Percentiles rank a stretch among this genome's conserved stretches.
Evolutionary conservation across 2,797 vertebrate genomes (phyloP).

Genomic region (Glossophaga mutica): DNA sequence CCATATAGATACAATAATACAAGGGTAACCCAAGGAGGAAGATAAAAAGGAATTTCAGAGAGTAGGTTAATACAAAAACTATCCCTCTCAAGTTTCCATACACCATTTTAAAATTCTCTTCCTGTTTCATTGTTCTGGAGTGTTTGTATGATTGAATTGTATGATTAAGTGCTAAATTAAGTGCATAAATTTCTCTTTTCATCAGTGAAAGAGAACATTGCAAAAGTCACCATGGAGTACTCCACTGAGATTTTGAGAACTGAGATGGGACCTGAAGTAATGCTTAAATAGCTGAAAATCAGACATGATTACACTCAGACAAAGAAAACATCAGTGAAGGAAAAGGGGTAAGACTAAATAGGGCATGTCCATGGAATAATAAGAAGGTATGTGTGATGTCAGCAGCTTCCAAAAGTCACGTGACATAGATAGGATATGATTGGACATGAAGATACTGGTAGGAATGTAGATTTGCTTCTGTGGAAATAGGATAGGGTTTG

Average conservation of each 20-base stretch:
- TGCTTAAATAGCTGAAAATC: neutral
- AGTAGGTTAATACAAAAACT: neutral
- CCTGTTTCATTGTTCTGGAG: neutral
- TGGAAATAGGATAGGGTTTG: neutral
- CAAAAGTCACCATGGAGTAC: neutral
- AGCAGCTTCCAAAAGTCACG: neutral
- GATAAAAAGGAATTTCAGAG: neutral
- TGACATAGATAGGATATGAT: neutral
- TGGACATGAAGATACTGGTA: neutral
- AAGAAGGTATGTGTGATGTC: neutral
- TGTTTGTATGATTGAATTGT: neutral
- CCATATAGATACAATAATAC: neutral
- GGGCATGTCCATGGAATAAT: neutral
- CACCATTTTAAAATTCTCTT: neutral
- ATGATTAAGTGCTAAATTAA: constrained; percentile 1
- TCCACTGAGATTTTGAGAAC: neutral
- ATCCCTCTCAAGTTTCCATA: neutral
- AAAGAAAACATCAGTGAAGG: neutral
- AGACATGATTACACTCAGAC: neutral
- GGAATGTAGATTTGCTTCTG: neutral
- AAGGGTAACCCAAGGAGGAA: neutral
- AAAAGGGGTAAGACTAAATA: neutral
- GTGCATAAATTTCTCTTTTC: neutral
- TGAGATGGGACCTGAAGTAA: neutral
- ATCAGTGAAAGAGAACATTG: neutral